phyloP scores from a whole-genome alignment of 2,797 vertebrate genomes.

The Chelidonichthys spinosus region DNA sequence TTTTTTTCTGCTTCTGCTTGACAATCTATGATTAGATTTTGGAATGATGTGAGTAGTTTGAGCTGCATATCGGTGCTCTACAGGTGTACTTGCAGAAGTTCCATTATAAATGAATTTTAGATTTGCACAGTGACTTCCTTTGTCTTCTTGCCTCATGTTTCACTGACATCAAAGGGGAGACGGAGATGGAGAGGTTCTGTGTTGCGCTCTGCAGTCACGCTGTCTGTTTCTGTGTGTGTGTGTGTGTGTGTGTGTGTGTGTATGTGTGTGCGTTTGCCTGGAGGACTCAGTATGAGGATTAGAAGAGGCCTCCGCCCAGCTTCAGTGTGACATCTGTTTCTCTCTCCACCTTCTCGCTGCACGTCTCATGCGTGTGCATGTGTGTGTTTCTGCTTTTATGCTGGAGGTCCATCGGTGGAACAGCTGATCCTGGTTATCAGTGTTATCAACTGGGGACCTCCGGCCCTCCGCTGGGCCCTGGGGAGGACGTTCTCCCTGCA shows the following conservation, averaged over 20 bases:
- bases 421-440: slow-evolving; percentile 74
- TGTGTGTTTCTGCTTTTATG: slow-evolving; percentile 18
- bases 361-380: slow-evolving; percentile 28
- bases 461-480: slow-evolving; percentile 39
- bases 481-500: slow-evolving; percentile 44
- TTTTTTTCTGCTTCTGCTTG: background rate
- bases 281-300: slow-evolving; percentile 47
- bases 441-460: slow-evolving; percentile 59
- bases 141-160: slow-evolving; percentile 43
- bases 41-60: background rate
- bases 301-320: slow-evolving; percentile 48
- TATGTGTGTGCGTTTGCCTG: slow-evolving; percentile 41
- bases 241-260: slow-evolving; percentile 11
- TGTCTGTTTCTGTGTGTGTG: slow-evolving; percentile 11
- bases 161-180: slow-evolving; percentile 47
- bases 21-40: background rate
- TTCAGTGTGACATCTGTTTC: slow-evolving; percentile 70
- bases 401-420: slow-evolving; percentile 52
- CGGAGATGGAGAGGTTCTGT: slow-evolving; percentile 36
- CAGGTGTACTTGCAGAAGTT: slow-evolving; percentile 1
- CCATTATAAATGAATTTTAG: slow-evolving; percentile 12
- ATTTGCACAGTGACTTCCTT: slow-evolving; percentile 27
- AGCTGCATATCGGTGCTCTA: slow-evolving; percentile 8
- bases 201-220: slow-evolving; percentile 31
- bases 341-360: slow-evolving; percentile 46